phyloP scores from a whole-genome alignment of 2,113 vertebrate species.

The Cricetomys ansorgei region DNA sequence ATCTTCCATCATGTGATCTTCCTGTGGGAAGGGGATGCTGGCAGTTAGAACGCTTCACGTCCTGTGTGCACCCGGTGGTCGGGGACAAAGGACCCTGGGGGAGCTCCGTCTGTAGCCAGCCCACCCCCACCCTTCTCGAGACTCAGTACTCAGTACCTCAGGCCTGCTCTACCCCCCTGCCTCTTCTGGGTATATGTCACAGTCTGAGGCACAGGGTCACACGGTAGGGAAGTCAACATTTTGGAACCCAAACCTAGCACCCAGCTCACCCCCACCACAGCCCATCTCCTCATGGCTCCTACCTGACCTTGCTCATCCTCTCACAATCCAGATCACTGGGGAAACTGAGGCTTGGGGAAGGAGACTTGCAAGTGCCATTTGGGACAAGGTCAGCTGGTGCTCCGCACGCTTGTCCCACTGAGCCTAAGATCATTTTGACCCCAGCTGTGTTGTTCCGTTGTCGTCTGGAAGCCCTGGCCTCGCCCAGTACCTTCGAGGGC shows the following conservation, averaged over 20 bases:
- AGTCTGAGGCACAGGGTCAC: neutral
- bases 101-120: too few relatives aligned
- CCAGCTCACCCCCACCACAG: neutral
- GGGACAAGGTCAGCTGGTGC: too few relatives aligned
- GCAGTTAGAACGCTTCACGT: fast-evolving
- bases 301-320: neutral
- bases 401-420: neutral
- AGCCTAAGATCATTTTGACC: neutral
- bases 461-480: neutral
- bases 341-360: neutral
- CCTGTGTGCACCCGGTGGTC: neutral
- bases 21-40: fast-evolving
- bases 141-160: neutral
- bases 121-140: neutral
- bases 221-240: neutral
- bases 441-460: neutral
- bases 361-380: neutral
- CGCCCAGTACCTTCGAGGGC: neutral
- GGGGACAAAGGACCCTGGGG: neutral
- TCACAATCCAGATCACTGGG: neutral
- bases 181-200: neutral
- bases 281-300: too few relatives aligned
- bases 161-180: neutral
- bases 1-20: neutral
- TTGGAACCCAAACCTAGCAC: neutral